Base-by-base conservation (phyloP, 1,140 invertebrate genomes). In the Nylanderia fulva region DNA sequence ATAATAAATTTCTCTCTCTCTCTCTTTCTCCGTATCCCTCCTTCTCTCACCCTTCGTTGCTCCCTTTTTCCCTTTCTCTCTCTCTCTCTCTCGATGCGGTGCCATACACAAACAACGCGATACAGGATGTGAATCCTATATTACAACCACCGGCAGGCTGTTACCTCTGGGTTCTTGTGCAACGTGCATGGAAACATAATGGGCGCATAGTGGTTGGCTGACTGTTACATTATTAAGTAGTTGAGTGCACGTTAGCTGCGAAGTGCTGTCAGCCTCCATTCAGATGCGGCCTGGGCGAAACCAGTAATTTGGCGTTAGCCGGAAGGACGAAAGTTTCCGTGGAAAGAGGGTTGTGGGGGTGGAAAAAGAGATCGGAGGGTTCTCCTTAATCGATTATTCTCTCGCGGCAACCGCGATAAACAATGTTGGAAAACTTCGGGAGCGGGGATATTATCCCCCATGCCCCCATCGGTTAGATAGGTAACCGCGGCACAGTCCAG, bases 141-240 rank as follows among this genome's bases (percentile, higher is more conserved):
- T 90, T 86, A 90, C 89, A 71, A 88, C 84, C 77, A 52, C 64
- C 89, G 68, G 77, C 77, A 82, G 80, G 61, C 85, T 85, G 88
- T 89, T 90, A 75, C 88, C 85, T 85, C 74, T 74, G 80, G 71
- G 66, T 90, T 90, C 89, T 88, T 88, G 86, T 61, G 77, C 84
- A 89, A 85, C 91, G 88, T 87, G 88, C 91, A 90, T 90, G 86
- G 91, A 90, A 91, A 86, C 91, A 91, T 92, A 92, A 92, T 92
- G 91, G 92, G 87, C 79, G 91, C 88, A 91, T 91, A 90, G 91
- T 91, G 92, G 92, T 91, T 91, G 91, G 90, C 89, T 91, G 92
- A 92, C 91, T 92, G 91, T 91, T 92, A 91, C 91, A 91, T 92
- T 92, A 92, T 92, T 92, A 92, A 92, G 92, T 92, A 91, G 91